phyloP scores from a whole-genome alignment of 2,113 vertebrate species.

The Tylochromis polylepis region DNA sequence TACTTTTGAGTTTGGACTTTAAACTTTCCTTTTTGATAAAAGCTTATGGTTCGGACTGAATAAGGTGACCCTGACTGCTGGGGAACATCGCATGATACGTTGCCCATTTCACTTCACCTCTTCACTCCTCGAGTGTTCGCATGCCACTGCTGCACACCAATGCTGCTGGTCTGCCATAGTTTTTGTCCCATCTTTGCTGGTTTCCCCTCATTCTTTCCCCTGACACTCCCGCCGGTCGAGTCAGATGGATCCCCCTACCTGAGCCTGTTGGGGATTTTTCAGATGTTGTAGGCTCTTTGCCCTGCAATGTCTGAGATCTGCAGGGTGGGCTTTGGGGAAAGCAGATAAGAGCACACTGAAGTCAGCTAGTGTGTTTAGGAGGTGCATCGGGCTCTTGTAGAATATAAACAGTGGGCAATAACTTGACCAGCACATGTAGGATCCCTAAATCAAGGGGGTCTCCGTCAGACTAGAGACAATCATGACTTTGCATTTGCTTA shows the following conservation, averaged over 20 bases:
- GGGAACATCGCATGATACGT: accelerated
- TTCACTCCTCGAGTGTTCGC: not conserved
- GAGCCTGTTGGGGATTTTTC: no score
- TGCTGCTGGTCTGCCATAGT: not conserved
- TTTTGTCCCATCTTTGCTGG: no score
- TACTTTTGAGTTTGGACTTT: accelerated
- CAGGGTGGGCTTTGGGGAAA: not conserved
- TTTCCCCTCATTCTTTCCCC: no score
- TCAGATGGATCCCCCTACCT: no score
- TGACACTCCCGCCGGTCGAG: no score
- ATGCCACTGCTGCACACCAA: not conserved
- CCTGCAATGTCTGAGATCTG: not conserved
- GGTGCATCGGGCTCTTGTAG: not conserved
- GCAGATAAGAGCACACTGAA: not conserved
- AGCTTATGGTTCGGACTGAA: not conserved
- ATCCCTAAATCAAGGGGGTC: not conserved
- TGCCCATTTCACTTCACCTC: not conserved
- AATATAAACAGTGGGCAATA: not conserved
- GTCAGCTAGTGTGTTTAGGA: not conserved
- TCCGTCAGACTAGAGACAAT: not conserved
- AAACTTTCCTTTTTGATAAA: not conserved
- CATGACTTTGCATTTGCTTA: not conserved
- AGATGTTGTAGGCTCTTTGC: no score
- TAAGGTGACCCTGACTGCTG: not conserved
- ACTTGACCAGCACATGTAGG: not conserved